Percentiles rank a stretch among this genome's conserved stretches.
Evolutionary conservation across 2,888 invertebrate species (phyloP).

Genomic region (Apamea anceps): DNA sequence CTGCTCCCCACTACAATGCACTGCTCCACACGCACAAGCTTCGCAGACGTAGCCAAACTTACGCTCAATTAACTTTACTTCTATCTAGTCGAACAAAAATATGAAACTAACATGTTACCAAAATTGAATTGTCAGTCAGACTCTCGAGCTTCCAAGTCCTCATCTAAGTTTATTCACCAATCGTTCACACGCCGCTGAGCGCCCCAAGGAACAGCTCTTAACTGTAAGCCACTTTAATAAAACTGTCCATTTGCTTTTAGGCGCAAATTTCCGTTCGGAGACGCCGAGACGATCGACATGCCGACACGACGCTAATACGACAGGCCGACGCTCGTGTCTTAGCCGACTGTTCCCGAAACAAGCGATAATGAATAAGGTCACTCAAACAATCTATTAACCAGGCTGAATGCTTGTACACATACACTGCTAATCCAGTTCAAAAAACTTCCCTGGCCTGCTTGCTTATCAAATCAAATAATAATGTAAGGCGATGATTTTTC

Average conservation of each 20-base stretch:
- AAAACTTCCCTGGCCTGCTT: neutral
- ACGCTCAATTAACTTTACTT: constrained; percentile 1
- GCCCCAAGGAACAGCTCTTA: neutral
- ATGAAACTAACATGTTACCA: neutral
- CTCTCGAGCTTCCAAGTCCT: constrained; percentile 1
- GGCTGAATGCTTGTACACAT: neutral
- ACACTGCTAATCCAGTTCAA: neutral
- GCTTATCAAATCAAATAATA: neutral
- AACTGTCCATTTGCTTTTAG: constrained; percentile 50
- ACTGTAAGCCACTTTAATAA: constrained; percentile 32
- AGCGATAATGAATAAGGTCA: constrained; percentile 1
- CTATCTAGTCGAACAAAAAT: neutral
- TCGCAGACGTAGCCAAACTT: neutral
- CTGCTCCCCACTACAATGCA: neutral
- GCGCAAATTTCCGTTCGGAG: constrained; percentile 25
- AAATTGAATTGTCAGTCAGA: neutral
- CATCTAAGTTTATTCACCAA: neutral
- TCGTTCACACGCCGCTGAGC: neutral
- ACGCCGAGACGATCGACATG: constrained; percentile 9
- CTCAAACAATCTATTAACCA: neutral
- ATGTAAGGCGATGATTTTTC: neutral
- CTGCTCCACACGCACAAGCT: neutral
- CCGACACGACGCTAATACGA: constrained; percentile 33
- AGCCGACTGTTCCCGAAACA: neutral
- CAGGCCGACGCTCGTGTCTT: constrained; percentile 16